These are phyloP conservation scores for Mormyrus proboscirostris DNA, from an alignment of 2,797 vertebrate species.

Conservation along the genomic window DNA sequence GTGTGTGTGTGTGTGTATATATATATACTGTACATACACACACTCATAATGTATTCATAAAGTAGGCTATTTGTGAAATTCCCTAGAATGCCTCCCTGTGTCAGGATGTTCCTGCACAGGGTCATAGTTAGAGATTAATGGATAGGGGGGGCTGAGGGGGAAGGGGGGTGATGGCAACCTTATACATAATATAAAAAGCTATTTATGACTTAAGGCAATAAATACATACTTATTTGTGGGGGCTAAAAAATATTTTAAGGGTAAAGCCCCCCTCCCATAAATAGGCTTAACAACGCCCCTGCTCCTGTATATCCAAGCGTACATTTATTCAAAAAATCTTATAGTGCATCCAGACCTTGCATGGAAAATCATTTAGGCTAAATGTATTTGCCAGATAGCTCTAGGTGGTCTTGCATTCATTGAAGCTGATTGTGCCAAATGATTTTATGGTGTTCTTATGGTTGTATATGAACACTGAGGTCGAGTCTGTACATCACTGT, in stretches of 20 bases:
- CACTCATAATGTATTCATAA: not conserved
- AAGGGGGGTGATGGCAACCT: not conserved
- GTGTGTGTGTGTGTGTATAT: too few relatives aligned
- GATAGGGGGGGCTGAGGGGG: too few relatives aligned
- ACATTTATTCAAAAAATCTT: not conserved
- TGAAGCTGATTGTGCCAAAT: not conserved
- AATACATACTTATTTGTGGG: not conserved
- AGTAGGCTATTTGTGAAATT: not conserved
- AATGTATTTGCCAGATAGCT: not conserved
- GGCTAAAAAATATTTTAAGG: not conserved
- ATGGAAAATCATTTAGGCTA: not conserved
- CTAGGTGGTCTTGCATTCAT: not conserved
- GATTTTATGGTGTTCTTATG: not conserved
- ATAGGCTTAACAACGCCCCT: not conserved
- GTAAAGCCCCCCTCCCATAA: not conserved
- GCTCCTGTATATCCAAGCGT: not conserved
- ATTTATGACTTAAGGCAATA: not conserved
- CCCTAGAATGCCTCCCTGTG: not conserved
- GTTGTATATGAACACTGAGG: not conserved
- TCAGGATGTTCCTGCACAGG: not conserved
- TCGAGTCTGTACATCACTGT: not conserved
- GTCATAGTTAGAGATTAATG: not conserved
- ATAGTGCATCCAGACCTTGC: not conserved
- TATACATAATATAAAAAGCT: not conserved
- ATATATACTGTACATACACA: too few relatives aligned